A percentile compares a stretch with the other conserved stretches of the same genome.
Conservation (phyloP, 1,140 invertebrate genomes). For the Drosophila erecta region DNA sequence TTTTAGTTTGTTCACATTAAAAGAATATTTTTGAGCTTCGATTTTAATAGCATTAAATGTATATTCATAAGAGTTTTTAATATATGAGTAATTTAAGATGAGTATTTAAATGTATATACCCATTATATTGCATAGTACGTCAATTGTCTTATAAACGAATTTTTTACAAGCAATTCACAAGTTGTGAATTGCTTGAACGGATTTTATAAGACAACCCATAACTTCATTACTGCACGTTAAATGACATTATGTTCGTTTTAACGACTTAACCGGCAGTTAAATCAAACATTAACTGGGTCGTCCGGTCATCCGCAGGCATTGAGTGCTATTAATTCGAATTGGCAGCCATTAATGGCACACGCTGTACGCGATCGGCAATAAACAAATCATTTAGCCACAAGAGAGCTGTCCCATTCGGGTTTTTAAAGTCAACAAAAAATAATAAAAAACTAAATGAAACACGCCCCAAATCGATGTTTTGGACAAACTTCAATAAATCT, state of each 20-base stretch:
- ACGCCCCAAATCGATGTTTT: conserved; percentile 37
- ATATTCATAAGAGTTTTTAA: too few relatives aligned
- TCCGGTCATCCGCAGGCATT: conserved; percentile 40
- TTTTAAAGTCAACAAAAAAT: conserved; percentile 3
- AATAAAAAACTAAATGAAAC: conserved; percentile 11
- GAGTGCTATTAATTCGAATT: conserved; percentile 63
- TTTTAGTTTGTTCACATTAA: too few relatives aligned
- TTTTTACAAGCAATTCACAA: background rate
- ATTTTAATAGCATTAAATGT: too few relatives aligned
- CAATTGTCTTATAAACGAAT: too few relatives aligned
- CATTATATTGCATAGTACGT: too few relatives aligned
- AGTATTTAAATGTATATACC: too few relatives aligned
- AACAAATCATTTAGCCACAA: conserved; percentile 72
- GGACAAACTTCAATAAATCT: conserved; percentile 57
- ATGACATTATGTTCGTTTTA: conserved; percentile 31
- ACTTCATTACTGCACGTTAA: conserved; percentile 43
- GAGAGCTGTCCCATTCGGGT: conserved; percentile 48
- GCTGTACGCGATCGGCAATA: conserved; percentile 61
- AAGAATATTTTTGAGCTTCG: too few relatives aligned
- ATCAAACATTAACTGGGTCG: conserved; percentile 62
- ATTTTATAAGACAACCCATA: conserved; percentile 15
- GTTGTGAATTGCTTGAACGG: background rate
- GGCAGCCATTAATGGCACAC: conserved; percentile 72
- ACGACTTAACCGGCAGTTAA: conserved; percentile 40
- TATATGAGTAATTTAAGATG: too few relatives aligned